phyloP scores from a whole-genome alignment of 1,140 invertebrate genomes.

The Telenomus remus region DNA sequence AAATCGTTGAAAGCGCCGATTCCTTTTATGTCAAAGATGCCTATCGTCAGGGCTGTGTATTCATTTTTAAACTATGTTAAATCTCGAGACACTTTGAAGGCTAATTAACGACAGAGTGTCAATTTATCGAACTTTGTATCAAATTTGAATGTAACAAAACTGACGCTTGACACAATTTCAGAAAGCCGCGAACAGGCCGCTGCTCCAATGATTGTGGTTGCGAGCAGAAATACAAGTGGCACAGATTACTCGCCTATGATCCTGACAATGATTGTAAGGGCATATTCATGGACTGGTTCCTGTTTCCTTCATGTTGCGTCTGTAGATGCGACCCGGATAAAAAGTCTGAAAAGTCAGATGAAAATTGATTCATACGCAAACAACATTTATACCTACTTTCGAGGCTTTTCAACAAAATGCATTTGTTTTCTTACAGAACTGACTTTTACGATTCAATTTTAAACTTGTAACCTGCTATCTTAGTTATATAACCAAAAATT shows the following conservation, averaged over 20 bases:
- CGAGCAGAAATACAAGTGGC: constrained; percentile 92
- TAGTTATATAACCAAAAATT: too few species aligned
- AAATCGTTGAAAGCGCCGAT: neutral
- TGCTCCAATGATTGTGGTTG: constrained; percentile 91
- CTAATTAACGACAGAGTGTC: too few species aligned
- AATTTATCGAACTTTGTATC: neutral
- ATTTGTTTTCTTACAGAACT: too few species aligned
- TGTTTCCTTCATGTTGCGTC: constrained; percentile 94
- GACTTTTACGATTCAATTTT: too few species aligned
- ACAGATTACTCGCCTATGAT: constrained; percentile 91
- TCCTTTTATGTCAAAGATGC: neutral
- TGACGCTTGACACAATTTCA: constrained; percentile 70
- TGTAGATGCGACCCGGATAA: constrained; percentile 84
- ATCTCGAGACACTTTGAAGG: too few species aligned
- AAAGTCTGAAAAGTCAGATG: constrained; percentile 15
- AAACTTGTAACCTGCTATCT: too few species aligned
- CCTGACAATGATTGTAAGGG: constrained; percentile 94
- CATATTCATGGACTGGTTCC: constrained; percentile 97
- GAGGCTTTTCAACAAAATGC: constrained; percentile 14
- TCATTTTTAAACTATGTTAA: neutral
- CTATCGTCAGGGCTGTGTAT: neutral
- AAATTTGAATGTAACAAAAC: constrained; percentile 13
- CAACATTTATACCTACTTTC: constrained; percentile 13
- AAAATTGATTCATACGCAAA: constrained; percentile 43
- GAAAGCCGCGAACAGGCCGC: constrained; percentile 85